phyloP scores from a whole-genome alignment of 2,113 vertebrate genomes.

The Camelus bactrianus region DNA sequence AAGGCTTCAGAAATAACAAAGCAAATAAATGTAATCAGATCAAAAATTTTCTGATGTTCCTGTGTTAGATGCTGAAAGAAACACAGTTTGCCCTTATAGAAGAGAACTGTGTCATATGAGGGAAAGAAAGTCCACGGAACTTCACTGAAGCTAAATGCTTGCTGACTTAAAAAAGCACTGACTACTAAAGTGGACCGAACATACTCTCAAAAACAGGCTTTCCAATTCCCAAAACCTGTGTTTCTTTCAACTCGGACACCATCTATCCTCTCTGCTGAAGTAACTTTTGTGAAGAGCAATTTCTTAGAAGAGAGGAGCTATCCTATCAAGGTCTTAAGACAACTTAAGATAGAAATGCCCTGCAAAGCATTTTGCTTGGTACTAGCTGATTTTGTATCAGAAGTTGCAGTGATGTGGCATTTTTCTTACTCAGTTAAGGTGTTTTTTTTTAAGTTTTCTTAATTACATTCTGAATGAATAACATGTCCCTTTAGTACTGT shows the following conservation, averaged over 20 bases:
- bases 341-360: neutral
- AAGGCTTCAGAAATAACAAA: conserved; percentile 11
- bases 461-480: conserved; percentile 13
- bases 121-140: neutral
- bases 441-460: neutral
- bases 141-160: conserved; percentile 7
- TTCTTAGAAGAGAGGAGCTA: conserved; percentile 13
- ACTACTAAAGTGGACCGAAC: neutral
- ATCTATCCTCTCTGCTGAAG: neutral
- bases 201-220: conserved; percentile 6
- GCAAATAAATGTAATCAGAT: neutral
- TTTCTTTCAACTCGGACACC: neutral
- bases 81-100: neutral
- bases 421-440: neutral
- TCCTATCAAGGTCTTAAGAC: neutral
- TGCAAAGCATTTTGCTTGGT: neutral
- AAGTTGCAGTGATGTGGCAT: neutral
- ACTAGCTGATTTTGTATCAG: neutral
- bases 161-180: neutral
- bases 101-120: neutral
- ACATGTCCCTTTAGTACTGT: neutral
- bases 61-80: neutral
- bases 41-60: neutral
- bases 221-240: neutral
- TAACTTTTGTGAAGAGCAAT: neutral